Base-by-base conservation (phyloP, 2,888 invertebrate genomes). In the Vannuccia rotundouncinata region DNA sequence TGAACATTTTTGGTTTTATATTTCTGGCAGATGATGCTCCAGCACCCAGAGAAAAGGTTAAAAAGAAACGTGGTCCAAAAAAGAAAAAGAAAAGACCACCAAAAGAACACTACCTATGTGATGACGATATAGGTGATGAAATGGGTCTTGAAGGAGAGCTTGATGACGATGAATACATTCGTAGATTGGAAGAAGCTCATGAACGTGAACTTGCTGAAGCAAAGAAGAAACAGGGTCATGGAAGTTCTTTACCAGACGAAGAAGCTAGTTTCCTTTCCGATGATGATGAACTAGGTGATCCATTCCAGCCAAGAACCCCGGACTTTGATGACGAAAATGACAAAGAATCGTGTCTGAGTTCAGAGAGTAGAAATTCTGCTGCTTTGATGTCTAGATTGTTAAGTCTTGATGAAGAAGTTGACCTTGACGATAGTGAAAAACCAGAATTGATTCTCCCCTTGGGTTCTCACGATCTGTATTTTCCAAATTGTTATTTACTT, bases 401-500 rank as follows among this genome's bases (percentile, higher is more conserved):
- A 10, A 10, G 45, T 45, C 17, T 45, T 5, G 17, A 45, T 45
- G 45, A 45, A 45, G 45, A 45, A 45, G 17, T 31, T 60, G 27
- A 31, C 27, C 29, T 77, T 59, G 45, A 77, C 28, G 77, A 77
- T 77, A 27, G 30, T 2, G 31, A 30, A 77, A 77, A 77, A 29
- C 78, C 78, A 2, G 25, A 31, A 59, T 73, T 82, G 27, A 60
- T 81, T 30, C 30, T 82, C 17, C 82, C 82, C 1, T 2, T 60
- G n/a, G 80, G 80, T 13, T 80, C 82, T n/a, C 28, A 80, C 74
- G 82, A 82, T 90, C 90, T 97, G 83, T 89, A 95, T 59, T 91
- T 95, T 82, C 92, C 93, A 66, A 92, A 91, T 84, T 91, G 92
- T 84, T 90, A 92, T 85, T 91, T 94, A 31, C 90, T 95, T 90